Conservation (phyloP, 2,797 vertebrate species). For the Sorex maritimensis region DNA sequence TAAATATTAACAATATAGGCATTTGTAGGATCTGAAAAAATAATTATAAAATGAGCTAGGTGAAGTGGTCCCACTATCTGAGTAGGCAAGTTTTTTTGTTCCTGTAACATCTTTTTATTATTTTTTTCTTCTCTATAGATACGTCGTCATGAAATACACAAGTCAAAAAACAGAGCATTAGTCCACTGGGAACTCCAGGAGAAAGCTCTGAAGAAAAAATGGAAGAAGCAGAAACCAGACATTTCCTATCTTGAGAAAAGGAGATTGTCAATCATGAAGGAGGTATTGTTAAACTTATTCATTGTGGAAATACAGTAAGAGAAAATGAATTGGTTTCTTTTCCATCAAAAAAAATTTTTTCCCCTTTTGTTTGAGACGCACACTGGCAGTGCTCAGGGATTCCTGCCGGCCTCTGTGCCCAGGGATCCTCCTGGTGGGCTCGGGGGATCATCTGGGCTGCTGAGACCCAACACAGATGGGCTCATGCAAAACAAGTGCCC, state of each 20-base stretch:
- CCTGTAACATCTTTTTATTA: conserved; percentile 40
- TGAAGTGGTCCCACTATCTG: neutral
- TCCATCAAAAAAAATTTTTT: too few species aligned
- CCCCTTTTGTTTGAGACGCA: too few species aligned
- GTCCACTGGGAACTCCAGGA: conserved; percentile 96
- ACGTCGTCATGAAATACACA: conserved; percentile 95
- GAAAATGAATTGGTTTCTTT: conserved; percentile 21
- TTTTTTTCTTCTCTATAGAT: conserved; percentile 86
- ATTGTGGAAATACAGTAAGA: conserved; percentile 19
- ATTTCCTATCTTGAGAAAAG: conserved; percentile 90
- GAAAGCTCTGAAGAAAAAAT: conserved; percentile 90
- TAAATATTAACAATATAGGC: conserved; percentile 4
- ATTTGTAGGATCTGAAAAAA: neutral
- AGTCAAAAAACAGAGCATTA: conserved; percentile 94
- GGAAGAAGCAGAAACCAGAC: conserved; percentile 88
- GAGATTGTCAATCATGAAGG: conserved; percentile 94
- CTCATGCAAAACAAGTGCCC: neutral
- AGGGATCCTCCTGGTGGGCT: too few species aligned
- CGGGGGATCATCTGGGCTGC: too few species aligned
- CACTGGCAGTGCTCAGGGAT: too few species aligned
- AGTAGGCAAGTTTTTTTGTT: conserved; percentile 25
- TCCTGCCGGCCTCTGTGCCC: too few species aligned
- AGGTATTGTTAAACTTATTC: conserved; percentile 89
- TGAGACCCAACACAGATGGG: too few species aligned
- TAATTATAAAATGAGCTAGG: neutral